Evolutionary conservation across 2,888 invertebrate genomes (phyloP).

Genomic region (Ceriagrion tenellum): DNA sequence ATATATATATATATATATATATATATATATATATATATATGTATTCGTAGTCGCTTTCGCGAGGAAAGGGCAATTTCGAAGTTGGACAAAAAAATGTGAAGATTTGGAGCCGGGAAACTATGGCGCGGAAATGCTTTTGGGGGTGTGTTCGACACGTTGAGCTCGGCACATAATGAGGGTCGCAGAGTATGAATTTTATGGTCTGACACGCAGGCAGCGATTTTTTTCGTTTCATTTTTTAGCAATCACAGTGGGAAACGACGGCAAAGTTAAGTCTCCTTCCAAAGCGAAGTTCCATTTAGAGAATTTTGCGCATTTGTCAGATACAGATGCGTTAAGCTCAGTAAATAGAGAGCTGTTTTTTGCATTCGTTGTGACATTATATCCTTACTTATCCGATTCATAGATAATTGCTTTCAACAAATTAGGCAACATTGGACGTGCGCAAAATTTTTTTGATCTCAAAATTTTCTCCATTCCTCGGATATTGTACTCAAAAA

Average conservation of each 20-base stretch:
- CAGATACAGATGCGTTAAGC: no score
- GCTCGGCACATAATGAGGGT: background rate
- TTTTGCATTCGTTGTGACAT: no score
- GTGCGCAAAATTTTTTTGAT: no score
- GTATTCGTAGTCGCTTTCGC: background rate
- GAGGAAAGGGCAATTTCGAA: constrained; percentile 15
- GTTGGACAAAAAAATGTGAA: background rate
- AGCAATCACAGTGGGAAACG: background rate
- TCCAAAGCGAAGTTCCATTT: background rate
- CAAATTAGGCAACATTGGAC: no score
- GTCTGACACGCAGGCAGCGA: background rate
- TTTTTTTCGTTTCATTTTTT: background rate
- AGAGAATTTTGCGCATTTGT: background rate
- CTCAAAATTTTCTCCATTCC: no score
- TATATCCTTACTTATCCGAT: no score
- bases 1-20: no score
- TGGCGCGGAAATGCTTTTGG: constrained; percentile 9
- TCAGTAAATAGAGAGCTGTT: no score
- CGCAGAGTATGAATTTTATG: constrained; percentile 21
- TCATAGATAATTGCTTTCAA: no score
- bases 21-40: no score
- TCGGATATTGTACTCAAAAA: no score
- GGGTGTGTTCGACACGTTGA: background rate
- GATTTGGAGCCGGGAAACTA: background rate
- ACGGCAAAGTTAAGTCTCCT: background rate